Base-by-base conservation (phyloP, 1,140 invertebrate species). In the Scylla paramamosain region DNA sequence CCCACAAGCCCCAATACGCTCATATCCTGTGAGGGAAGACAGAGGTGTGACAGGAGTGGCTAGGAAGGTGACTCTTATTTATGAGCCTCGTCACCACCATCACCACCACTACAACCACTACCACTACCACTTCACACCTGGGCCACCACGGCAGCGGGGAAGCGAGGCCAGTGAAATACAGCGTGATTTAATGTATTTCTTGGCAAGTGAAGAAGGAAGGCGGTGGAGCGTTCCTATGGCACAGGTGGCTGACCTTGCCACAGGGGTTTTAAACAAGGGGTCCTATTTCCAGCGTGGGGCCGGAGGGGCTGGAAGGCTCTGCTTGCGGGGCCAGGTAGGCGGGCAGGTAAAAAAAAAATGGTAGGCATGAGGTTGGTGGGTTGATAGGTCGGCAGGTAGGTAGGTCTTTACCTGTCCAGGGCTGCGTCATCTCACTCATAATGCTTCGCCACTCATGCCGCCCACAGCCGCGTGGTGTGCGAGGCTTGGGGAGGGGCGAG, bases 231-330 rank as follows among this genome's bases (percentile, higher is more conserved):
- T 77, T 20, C 67, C 67, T 77, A n/a, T 77, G 25, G 25, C 67
- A 93, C 31, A 93, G 93, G 48, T 39, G 83, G 93, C 28, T 82
- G 93, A 91, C 93, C 93, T 94, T 91, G 87, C 93, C 93, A 28
- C 48, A 29, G 59, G 93, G 59, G 12, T 12, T 82, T 82, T 90
- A 82, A 77, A 46, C 59, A 59, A 87, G 28, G 87, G 29, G 93
- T 45, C n/a, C 46, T 45, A 48, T 59, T 52, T 93, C 25, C 83
- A 52, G 82, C 45, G 32, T 52, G 32, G 39, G 29, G 46, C 25
- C 46, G 92, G 46, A 12, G 84, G 28, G 25, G 77, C 52, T 46
- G 12, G 46, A n/a, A 16, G 77, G 16, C 28, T n/a, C 20, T 93
- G 84, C 83, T 93, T 93, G 92, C 25, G 45, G 31, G 48, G 45